A percentile compares a stretch with the other conserved stretches of the same genome.
These are phyloP conservation scores for Rhopalosiphum nymphaeae DNA, from an alignment of 2,888 invertebrate genomes.

Conservation along the genomic window DNA sequence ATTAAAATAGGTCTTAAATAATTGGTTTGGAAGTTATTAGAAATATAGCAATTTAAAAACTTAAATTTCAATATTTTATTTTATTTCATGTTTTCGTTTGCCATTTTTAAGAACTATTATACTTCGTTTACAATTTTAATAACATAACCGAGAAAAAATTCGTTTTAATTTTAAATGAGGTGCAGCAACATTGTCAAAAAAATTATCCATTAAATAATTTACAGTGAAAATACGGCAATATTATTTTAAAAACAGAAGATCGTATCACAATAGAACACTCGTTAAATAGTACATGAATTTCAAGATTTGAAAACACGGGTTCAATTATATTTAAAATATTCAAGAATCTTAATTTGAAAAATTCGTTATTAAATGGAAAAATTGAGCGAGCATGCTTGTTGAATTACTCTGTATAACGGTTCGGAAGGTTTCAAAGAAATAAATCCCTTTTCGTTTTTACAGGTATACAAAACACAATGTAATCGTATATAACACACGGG, in stretches of 20 bases:
- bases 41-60: too few relatives aligned
- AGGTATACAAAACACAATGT: neutral
- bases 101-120: neutral
- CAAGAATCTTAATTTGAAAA: neutral
- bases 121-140: neutral
- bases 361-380: neutral
- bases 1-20: neutral
- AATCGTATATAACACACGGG: neutral
- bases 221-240: too few relatives aligned
- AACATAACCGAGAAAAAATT: neutral
- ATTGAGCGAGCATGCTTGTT: neutral
- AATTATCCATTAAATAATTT: neutral
- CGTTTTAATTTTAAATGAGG: neutral
- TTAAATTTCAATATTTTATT: too few relatives aligned
- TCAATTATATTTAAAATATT: too few relatives aligned
- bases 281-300: too few relatives aligned
- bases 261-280: too few relatives aligned
- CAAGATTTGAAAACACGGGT: too few relatives aligned
- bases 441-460: neutral
- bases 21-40: too few relatives aligned
- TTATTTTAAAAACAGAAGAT: too few relatives aligned
- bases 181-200: neutral
- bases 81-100: too few relatives aligned
- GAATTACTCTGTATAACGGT: neutral
- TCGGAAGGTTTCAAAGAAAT: neutral